A percentile compares a stretch with the other conserved stretches of the same genome.
phyloP scores from a whole-genome alignment of 2,888 invertebrate genomes.

The Macaria notata region DNA sequence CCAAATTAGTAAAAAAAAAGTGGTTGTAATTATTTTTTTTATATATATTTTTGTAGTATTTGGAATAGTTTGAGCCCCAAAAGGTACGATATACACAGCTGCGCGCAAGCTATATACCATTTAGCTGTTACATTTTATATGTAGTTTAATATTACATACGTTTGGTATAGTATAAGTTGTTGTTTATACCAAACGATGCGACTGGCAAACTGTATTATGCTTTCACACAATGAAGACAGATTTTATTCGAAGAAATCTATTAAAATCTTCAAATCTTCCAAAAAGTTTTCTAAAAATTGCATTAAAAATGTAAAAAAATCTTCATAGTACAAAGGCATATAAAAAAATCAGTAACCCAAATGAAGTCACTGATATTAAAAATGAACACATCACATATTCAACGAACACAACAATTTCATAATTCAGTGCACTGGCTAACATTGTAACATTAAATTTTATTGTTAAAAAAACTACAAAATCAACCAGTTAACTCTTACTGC shows the following conservation, averaged over 20 bases:
- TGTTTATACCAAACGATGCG: slow-evolving; percentile 12
- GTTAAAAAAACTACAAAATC: slow-evolving; percentile 1
- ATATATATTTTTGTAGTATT: slow-evolving; percentile 24
- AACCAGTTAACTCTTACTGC: background rate
- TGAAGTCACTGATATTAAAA: slow-evolving; percentile 38
- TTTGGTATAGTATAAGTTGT: slow-evolving; percentile 15
- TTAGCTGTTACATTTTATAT: slow-evolving; percentile 64
- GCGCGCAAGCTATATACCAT: slow-evolving; percentile 68
- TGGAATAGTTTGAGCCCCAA: slow-evolving; percentile 68
- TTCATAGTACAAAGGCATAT: slow-evolving; percentile 24
- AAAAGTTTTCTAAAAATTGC: no score
- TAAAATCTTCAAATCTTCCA: no score
- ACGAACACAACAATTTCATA: slow-evolving; percentile 22
- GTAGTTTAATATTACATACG: slow-evolving; percentile 5
- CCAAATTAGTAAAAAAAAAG: slow-evolving; percentile 40
- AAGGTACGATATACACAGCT: slow-evolving; percentile 76
- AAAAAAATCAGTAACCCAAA: slow-evolving; percentile 33
- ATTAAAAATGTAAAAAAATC: background rate
- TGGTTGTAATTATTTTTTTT: slow-evolving; percentile 7
- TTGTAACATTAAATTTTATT: background rate
- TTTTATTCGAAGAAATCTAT: no score
- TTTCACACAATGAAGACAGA: slow-evolving; percentile 19
- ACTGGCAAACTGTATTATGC: slow-evolving; percentile 16
- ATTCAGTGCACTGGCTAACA: slow-evolving; percentile 1
- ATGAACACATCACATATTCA: slow-evolving; percentile 28